Evolutionary conservation across 2,113 vertebrate species (phyloP).

Genomic region (Ceuthmochares aereus): DNA sequence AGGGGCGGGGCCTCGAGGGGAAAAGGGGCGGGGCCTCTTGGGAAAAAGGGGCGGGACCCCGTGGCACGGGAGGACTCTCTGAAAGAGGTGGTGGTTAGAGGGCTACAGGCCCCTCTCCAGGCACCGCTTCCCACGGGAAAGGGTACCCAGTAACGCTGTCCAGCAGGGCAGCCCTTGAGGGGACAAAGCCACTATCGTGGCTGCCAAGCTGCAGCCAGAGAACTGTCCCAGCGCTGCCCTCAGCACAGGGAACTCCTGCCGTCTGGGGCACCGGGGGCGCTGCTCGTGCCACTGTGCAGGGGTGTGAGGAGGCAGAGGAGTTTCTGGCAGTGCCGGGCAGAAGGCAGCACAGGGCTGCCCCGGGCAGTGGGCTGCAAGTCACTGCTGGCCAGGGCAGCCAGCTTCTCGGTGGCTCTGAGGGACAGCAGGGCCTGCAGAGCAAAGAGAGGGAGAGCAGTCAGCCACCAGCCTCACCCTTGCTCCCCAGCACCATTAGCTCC

Average conservation of each 20-base stretch:
- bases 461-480: background rate
- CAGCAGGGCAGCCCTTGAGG: too few species aligned
- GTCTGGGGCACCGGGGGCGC: rapidly evolving
- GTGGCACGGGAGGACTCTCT: background rate
- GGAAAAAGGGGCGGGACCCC: too few species aligned
- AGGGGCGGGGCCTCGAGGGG: too few species aligned
- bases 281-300: background rate
- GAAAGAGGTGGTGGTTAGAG: background rate
- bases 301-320: constrained; percentile 68
- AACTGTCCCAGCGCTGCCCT: background rate
- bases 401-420: constrained; percentile 70
- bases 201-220: background rate
- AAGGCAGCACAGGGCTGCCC: background rate
- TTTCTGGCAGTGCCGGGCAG: constrained; percentile 63
- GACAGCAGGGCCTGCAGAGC: constrained; percentile 73
- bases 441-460: background rate
- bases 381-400: constrained; percentile 34
- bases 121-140: background rate
- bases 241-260: rapidly evolving
- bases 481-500: background rate
- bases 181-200: rapidly evolving
- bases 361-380: background rate
- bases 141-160: background rate
- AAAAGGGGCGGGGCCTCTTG: too few species aligned
- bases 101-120: background rate